Evolutionary conservation across 2,888 invertebrate genomes (phyloP).

Genomic region (Ormyrus labotus): DNA sequence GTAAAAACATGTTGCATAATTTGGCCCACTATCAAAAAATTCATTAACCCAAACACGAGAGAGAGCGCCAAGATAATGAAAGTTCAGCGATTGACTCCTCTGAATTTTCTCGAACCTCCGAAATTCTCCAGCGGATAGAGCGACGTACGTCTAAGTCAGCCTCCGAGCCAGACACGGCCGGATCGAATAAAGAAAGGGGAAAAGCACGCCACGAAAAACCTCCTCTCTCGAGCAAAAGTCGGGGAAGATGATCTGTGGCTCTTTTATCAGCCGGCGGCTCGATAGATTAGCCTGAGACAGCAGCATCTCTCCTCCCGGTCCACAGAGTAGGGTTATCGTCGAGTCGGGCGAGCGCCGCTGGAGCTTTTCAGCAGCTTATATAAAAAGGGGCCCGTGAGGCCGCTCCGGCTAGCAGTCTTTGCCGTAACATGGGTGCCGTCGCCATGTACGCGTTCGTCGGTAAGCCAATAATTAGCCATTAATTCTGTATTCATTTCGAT

Average conservation of each 20-base stretch:
- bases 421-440: slow-evolving; percentile 44
- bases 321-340: slow-evolving; percentile 49
- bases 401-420: slow-evolving; percentile 44
- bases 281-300: too few relatives aligned
- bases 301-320: background rate
- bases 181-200: too few relatives aligned
- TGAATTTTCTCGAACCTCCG: slow-evolving; percentile 23
- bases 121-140: too few relatives aligned
- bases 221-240: too few relatives aligned
- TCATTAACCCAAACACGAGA: slow-evolving; percentile 45
- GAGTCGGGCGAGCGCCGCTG: background rate
- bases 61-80: slow-evolving; percentile 34
- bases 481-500: too few relatives aligned
- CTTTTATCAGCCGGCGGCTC: too few relatives aligned
- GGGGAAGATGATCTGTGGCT: too few relatives aligned
- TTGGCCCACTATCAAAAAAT: slow-evolving; percentile 33
- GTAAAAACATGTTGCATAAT: slow-evolving; percentile 51
- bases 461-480: slow-evolving; percentile 24
- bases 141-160: too few relatives aligned
- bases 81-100: slow-evolving; percentile 26
- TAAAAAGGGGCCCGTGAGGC: slow-evolving; percentile 46
- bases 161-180: too few relatives aligned
- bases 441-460: slow-evolving; percentile 44
- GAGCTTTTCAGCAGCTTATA: slow-evolving; percentile 36
- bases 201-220: too few relatives aligned